phyloP scores from a whole-genome alignment of 2,113 vertebrate genomes.

The Puma concolor region DNA sequence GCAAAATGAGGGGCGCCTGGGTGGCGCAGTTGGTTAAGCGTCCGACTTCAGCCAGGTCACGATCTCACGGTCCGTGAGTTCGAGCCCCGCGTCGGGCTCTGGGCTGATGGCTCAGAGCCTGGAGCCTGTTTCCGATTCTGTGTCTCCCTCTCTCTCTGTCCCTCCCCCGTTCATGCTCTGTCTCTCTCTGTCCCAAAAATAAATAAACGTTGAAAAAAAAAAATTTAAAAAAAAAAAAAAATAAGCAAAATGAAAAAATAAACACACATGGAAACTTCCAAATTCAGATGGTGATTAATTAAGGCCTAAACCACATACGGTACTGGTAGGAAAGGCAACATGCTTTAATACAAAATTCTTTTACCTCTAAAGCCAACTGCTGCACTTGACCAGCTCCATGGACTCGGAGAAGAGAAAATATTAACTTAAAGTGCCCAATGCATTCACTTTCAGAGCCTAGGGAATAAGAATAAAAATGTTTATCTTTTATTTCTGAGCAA shows the following conservation, averaged over 20 bases:
- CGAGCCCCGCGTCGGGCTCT: too few relatives aligned
- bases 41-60: too few relatives aligned
- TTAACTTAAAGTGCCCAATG: constrained; percentile 98
- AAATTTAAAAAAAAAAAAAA: too few relatives aligned
- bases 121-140: too few relatives aligned
- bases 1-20: too few relatives aligned
- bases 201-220: too few relatives aligned
- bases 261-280: not conserved
- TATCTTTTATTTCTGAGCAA: not conserved
- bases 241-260: not conserved
- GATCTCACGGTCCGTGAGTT: too few relatives aligned
- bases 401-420: constrained; percentile 97
- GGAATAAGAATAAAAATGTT: constrained; percentile 14
- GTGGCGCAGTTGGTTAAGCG: too few relatives aligned
- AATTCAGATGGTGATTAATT: not conserved
- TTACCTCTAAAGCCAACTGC: constrained; percentile 97
- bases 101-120: too few relatives aligned
- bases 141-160: too few relatives aligned
- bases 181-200: too few relatives aligned
- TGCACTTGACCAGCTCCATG: constrained; percentile 98
- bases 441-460: constrained; percentile 97
- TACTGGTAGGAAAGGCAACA: not conserved
- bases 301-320: not conserved
- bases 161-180: too few relatives aligned
- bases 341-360: not conserved